Evolutionary conservation across 1,140 invertebrate species (phyloP).

Genomic region (Teleogryllus occipitalis): DNA sequence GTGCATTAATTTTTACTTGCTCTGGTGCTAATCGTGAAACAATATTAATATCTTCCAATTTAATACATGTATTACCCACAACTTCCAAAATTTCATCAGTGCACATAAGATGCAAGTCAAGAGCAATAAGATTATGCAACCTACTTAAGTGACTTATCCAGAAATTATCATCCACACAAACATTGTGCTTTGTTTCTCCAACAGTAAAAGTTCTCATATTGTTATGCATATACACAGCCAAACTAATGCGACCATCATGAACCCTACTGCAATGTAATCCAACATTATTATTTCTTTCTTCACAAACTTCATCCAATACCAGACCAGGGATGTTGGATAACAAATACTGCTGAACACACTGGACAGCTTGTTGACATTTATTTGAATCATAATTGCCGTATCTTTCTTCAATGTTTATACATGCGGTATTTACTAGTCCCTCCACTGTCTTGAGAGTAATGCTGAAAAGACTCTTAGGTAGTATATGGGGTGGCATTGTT

Average conservation of each 20-base stretch:
- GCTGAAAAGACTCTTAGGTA: constrained; percentile 17
- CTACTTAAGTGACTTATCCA: constrained; percentile 37
- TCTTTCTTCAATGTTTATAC: constrained; percentile 19
- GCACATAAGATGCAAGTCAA: constrained; percentile 43
- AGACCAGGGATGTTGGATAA: constrained; percentile 19
- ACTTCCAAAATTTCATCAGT: constrained; percentile 45
- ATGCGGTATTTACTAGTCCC: constrained; percentile 11
- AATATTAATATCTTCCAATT: constrained; percentile 43
- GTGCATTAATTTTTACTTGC: background rate
- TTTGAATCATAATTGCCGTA: constrained; percentile 15
- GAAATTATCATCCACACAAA: constrained; percentile 25
- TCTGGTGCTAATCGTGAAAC: constrained; percentile 41
- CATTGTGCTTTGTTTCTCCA: background rate
- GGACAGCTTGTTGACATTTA: constrained; percentile 12
- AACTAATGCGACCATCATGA: constrained; percentile 16
- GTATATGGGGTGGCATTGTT: constrained; percentile 18
- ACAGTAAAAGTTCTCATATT: constrained; percentile 21
- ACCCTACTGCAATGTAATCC: background rate
- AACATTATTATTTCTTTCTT: constrained; percentile 8
- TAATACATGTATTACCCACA: constrained; percentile 37
- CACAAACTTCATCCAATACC: constrained; percentile 23
- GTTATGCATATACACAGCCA: constrained; percentile 23
- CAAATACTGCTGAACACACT: constrained; percentile 17
- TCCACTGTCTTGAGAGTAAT: constrained; percentile 12
- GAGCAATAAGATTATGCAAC: constrained; percentile 36